Evolutionary conservation across 2,113 vertebrate species (phyloP).

Genomic region (Odobenus rosmarus): DNA sequence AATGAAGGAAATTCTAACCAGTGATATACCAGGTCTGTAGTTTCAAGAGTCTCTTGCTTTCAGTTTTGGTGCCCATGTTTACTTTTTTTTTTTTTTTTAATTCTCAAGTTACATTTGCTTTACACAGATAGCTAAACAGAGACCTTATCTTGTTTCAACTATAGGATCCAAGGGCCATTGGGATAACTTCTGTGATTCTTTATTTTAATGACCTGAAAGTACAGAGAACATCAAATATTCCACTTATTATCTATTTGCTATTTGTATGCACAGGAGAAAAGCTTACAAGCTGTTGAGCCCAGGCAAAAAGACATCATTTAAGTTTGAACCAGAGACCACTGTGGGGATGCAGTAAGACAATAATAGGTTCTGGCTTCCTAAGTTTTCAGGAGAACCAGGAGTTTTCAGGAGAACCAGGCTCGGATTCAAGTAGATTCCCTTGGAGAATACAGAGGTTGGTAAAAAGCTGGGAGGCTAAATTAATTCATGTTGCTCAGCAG

Average conservation of each 20-base stretch:
- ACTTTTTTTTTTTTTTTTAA: conserved; percentile 76
- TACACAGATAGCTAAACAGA: conserved; percentile 82
- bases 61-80: conserved; percentile 84
- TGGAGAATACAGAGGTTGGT: conserved; percentile 45
- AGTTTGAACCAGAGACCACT: conserved; percentile 30
- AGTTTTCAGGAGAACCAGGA: conserved; percentile 44
- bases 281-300: neutral
- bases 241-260: conserved; percentile 17
- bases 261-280: conserved; percentile 20
- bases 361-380: conserved; percentile 48
- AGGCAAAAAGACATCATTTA: conserved; percentile 28
- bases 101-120: conserved; percentile 83
- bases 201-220: conserved; percentile 54
- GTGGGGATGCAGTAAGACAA: conserved; percentile 27
- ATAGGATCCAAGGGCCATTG: conserved; percentile 39
- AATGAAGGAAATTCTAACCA: conserved; percentile 93
- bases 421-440: conserved; percentile 26
- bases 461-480: conserved; percentile 52
- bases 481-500: conserved; percentile 39
- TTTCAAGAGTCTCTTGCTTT: conserved; percentile 87
- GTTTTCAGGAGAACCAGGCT: conserved; percentile 48
- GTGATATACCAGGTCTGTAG: conserved; percentile 87
- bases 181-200: conserved; percentile 54
- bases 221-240: conserved; percentile 9
- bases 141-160: conserved; percentile 80